Conservation (phyloP, 2,888 invertebrate genomes). For the Pheosia gnoma region DNA sequence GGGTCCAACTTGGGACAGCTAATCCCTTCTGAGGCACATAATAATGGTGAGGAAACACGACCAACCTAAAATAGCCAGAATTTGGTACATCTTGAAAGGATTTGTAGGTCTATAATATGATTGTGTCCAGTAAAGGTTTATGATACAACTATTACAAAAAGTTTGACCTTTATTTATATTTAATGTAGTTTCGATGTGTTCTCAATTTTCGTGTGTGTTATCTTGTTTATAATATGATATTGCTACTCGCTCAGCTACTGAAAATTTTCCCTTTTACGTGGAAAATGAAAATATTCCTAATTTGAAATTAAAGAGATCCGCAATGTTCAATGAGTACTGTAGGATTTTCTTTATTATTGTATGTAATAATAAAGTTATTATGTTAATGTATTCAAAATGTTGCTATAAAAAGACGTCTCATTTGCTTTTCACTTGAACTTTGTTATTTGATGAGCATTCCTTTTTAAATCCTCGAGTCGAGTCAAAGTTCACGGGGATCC, state of each 20-base stretch:
- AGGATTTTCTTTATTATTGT: neutral
- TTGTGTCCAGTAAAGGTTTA: no score
- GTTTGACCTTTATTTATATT: no score
- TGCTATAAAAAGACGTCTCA: neutral
- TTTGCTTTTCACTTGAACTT: conserved; percentile 3
- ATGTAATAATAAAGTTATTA: neutral
- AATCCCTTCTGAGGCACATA: conserved; percentile 22
- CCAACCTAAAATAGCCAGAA: conserved; percentile 5
- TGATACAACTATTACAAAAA: no score
- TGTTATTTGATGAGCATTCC: conserved; percentile 1
- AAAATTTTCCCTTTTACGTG: no score
- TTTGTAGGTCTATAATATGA: neutral
- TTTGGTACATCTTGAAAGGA: conserved; percentile 7
- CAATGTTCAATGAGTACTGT: neutral
- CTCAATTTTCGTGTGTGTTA: no score
- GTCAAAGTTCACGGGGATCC: neutral
- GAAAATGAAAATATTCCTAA: no score
- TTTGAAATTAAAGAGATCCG: no score
- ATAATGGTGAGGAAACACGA: conserved; percentile 5
- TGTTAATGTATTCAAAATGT: conserved; percentile 10
- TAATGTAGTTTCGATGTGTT: no score
- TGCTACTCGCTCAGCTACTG: no score
- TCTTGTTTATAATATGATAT: no score
- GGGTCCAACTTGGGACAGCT: conserved; percentile 25
- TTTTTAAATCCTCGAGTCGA: neutral